Percentiles rank a stretch among this genome's conserved stretches.
These are phyloP conservation scores for Tachuris rubrigastra DNA, from an alignment of 2,113 vertebrate species.

Conservation along the genomic window DNA sequence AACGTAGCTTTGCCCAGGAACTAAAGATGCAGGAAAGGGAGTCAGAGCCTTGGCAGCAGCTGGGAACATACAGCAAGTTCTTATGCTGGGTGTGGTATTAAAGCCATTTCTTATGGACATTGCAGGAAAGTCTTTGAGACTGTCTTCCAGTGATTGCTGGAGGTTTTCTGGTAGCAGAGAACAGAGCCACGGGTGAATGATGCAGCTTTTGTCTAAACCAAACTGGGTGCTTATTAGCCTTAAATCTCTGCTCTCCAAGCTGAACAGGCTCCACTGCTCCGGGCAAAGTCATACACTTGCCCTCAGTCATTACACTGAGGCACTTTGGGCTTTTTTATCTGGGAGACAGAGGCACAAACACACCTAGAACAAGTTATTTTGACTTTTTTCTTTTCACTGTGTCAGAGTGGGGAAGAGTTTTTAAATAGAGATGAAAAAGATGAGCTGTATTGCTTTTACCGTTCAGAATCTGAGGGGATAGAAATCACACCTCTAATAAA, in stretches of 20 bases:
- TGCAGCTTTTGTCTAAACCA: background rate
- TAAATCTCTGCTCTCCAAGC: background rate
- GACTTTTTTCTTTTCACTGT: background rate
- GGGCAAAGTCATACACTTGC: background rate
- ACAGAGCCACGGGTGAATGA: background rate
- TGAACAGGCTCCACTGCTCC: accelerated
- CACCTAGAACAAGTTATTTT: background rate
- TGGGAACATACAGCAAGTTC: background rate
- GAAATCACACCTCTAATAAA: background rate
- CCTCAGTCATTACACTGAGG: background rate
- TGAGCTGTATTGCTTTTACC: background rate
- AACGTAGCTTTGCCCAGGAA: background rate
- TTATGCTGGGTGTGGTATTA: background rate
- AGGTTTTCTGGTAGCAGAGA: background rate
- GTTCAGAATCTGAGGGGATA: background rate
- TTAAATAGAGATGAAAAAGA: background rate
- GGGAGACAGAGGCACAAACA: background rate
- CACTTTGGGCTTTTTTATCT: background rate
- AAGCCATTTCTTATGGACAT: background rate
- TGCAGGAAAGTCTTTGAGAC: background rate
- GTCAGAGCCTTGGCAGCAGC: background rate
- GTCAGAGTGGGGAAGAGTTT: background rate
- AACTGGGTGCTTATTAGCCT: background rate
- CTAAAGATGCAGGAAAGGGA: background rate
- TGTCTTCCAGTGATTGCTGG: background rate